Evolutionary conservation across 2,113 vertebrate genomes (phyloP).

Genomic region (Pseudopodoces humilis): DNA sequence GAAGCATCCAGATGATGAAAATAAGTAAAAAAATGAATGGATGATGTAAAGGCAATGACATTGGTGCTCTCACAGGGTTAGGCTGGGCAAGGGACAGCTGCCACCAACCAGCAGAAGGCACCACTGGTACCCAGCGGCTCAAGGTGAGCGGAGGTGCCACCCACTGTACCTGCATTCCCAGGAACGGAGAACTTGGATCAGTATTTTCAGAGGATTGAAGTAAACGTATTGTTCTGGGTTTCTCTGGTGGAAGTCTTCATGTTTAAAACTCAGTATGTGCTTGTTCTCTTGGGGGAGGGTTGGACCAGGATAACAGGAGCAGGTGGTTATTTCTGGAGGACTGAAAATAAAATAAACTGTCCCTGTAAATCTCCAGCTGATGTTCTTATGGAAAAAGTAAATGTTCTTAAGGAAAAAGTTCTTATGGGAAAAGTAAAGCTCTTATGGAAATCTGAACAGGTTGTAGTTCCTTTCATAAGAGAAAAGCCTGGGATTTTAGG

Average conservation of each 20-base stretch:
- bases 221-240: background rate
- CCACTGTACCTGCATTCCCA: background rate
- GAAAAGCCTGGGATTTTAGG: background rate
- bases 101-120: background rate
- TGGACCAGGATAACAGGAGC: background rate
- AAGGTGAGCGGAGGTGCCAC: background rate
- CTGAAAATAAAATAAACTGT: background rate
- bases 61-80: background rate
- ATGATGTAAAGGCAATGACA: background rate
- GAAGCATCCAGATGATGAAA: background rate
- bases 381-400: background rate
- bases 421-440: background rate
- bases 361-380: background rate
- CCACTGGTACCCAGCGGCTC: background rate
- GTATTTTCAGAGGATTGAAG: background rate
- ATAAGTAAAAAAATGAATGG: background rate
- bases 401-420: too few relatives aligned
- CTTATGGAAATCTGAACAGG: background rate
- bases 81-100: background rate
- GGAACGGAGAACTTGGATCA: background rate
- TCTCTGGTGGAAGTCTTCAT: background rate
- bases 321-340: slow-evolving; percentile 10
- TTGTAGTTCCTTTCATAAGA: background rate
- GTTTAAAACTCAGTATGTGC: background rate
- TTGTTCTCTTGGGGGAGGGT: background rate